Evolutionary conservation across 2,113 vertebrate species (phyloP), one percentile per base, ranked within the genome.

Genomic region (Nothoprocta perdicaria): DNA sequence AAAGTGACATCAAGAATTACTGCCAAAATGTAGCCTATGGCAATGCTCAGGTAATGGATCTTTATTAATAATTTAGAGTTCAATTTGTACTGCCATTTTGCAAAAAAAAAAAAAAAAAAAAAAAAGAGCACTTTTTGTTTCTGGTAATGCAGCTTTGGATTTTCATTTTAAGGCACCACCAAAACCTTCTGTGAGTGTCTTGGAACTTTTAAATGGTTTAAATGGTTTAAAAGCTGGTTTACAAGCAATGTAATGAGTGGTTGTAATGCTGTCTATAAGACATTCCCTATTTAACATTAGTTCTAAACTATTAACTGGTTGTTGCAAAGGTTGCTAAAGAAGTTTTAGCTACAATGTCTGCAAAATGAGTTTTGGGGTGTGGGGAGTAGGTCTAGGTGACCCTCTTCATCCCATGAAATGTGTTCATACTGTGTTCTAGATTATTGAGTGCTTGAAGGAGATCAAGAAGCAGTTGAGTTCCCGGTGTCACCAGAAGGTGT

Each of bases 361-460:
- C 31, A 62, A 68, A 75, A 29, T 80, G 72, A 80, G 33, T 31
- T 80, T 65, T 58, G 58, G 66, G 5, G 6, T 17, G 14, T 84
- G 66, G 89, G 72, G 71, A 71, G 21, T 45, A 77, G 58, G 41
- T 80, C 58, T 40, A 7, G 13, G 48, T 67, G 45, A 38, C 72
- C 60, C 4, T 60, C 33, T 80, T 67, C n/a, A 35, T 60, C 55
- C 84, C 15, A 4, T 62, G 84, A 73, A 76, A 52, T 48, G 48
- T 66, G 3, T 73, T 73, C 7, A 22, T 33, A 11, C 43, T 92
- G 67, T 58, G 7, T 86, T 91, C 26, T 75, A 99, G 99, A 99
- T 99, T 43, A 99, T 99, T 22, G 99, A 99, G 93, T 99, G 99
- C 95, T 96, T 99, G 75, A 99, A 99, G 94, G 99, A 99, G 95